Evolutionary conservation across 2,797 vertebrate species (phyloP), one percentile per base, ranked within the genome.

Genomic region (Aldrovandia affinis): DNA sequence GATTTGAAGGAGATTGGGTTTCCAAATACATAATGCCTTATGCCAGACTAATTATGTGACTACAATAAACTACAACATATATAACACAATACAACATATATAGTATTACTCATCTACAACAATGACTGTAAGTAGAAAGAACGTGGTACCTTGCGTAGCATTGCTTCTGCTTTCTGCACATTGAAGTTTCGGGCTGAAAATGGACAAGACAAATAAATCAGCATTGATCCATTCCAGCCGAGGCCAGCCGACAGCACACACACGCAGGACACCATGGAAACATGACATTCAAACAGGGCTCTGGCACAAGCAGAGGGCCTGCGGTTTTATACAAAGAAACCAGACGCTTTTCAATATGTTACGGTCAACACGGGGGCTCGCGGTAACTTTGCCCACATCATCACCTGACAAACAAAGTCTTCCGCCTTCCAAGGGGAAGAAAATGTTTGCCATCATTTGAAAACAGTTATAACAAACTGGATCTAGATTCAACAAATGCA

Each of bases 71-170:
- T n/a, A n/a, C n/a, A n/a, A n/a, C n/a, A n/a, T n/a, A n/a, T n/a
- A n/a, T n/a, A n/a, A n/a, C n/a, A n/a, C n/a, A n/a, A n/a, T n/a
- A n/a, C n/a, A 50, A 50, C 12, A 50, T 50, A 81, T 44, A 75
- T 25, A 33, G 3, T 28, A 57, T 57, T 57, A 57, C 55, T 20
- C 47, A 68, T 59, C 20, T 28, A 22, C 57, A 61, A 82, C 12
- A 22, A 22, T 54, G 28, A 33, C 28, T 70, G 57, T 63, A 61
- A 3, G 79, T n/a, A 81, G 39, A 73, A 14, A 42, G 65, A 42
- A 9, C 54, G 33, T 6, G 0, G 30, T 95, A 99, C 98, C 98
- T 99, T 99, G 87, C 97, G 95, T 83, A 99, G 90, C 98, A 99
- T 99, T 2, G 92, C 95, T 90, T 99, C 98, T 0, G 98, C 93